phyloP scores from a whole-genome alignment of 2,797 vertebrate species.

The Chaetodon trifasciatus region DNA sequence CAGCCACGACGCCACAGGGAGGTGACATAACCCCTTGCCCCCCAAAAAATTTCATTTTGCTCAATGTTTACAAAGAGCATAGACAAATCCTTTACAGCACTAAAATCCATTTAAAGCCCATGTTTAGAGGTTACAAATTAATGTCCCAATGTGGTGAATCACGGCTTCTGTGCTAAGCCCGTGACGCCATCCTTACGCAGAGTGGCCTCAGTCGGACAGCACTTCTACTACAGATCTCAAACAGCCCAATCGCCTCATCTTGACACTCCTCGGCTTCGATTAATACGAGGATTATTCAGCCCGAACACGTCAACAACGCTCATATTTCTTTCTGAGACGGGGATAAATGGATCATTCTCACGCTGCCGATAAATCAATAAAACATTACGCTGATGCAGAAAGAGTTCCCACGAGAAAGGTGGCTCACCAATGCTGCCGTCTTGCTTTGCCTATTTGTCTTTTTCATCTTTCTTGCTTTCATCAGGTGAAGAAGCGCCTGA shows the following conservation, averaged over 20 bases:
- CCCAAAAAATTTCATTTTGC: conserved; percentile 2
- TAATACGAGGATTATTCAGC: conserved; percentile 76
- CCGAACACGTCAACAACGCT: conserved; percentile 69
- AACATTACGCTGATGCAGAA: conserved; percentile 77
- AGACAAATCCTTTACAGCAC: background rate
- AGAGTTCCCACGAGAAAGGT: conserved; percentile 68
- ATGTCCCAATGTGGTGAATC: conserved; percentile 13
- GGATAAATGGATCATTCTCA: conserved; percentile 79
- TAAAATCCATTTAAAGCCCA: conserved; percentile 1
- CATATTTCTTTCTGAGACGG: conserved; percentile 75
- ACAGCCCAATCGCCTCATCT: conserved; percentile 57
- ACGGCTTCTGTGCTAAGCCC: background rate
- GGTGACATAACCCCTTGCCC: background rate
- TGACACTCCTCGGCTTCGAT: conserved; percentile 72
- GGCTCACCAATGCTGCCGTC: background rate
- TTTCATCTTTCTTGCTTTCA: conserved; percentile 47
- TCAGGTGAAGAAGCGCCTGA: conserved; percentile 21
- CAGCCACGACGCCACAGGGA: conserved; percentile 6
- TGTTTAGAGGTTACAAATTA: conserved; percentile 9
- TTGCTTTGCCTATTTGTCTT: conserved; percentile 41
- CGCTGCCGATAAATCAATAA: conserved; percentile 82
- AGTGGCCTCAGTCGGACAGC: conserved; percentile 35
- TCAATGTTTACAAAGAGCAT: conserved; percentile 13
- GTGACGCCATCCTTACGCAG: background rate
- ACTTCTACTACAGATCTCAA: conserved; percentile 41